Evolutionary conservation across 2,888 invertebrate genomes (phyloP), one percentile per base, ranked within the genome.

Genomic region (Pardosa pseudoannulata): DNA sequence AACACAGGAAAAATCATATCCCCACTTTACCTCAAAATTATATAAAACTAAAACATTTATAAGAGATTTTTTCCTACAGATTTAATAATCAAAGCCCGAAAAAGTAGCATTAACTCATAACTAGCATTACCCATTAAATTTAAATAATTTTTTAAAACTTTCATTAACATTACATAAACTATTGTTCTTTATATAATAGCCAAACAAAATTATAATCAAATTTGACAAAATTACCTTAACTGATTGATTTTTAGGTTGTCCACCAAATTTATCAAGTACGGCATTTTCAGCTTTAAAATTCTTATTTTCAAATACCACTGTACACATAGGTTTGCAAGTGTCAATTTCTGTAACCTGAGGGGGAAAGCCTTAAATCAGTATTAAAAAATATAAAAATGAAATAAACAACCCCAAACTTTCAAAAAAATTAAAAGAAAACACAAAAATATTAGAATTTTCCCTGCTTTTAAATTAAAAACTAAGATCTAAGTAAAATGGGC

Each of bases 241-340:
- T 23, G 87, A 16, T 64, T 75, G 87, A 41, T 19, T 76, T 76
- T 87, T 87, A 46, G 75, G 32, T 31, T 75, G 87, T 5, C 80
- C 85, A 93, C 93, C 87, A 93, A 90, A 81, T 93, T 92, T 1
- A 92, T 89, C 88, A 85, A 89, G 36, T 79, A 87, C 74, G 41
- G 89, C 88, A 79, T 90, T 89, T 79, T 90, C 94, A 89, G 95
- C 94, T 91, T 96, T 96, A 91, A 95, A 96, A 91, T 97, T 97
- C 0, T 96, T 97, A 91, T 97, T 97, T 91, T 97, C 97, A 91
- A 97, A 97, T 89, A 97, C 96, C 75, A 97, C 95, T 0, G 96
- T 96, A 91, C 96, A 95, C 27, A 96, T 96, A 3, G 87, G 87
- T 75, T 88, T 89, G 56, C 88, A 74, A 36, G 79, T 82, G 29